phyloP scores from a whole-genome alignment of 2,113 vertebrate genomes.

The Pheucticus melanocephalus region DNA sequence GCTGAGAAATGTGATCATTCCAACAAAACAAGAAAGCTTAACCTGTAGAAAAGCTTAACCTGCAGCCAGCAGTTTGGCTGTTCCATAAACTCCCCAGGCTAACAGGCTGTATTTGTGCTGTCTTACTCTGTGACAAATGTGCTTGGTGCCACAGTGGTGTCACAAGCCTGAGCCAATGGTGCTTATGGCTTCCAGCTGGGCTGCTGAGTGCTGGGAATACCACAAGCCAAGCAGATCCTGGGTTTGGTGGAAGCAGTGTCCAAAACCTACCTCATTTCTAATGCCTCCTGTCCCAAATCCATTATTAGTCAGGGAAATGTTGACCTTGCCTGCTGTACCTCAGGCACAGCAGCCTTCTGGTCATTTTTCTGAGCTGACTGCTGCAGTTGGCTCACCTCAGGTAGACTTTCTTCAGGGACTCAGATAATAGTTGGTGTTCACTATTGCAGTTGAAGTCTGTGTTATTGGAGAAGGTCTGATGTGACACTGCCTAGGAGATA shows the following conservation, averaged over 20 bases:
- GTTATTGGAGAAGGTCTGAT: neutral
- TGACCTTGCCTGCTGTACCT: neutral
- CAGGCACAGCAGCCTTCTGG: neutral
- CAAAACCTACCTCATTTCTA: neutral
- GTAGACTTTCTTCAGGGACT: neutral
- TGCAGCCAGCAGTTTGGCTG: neutral
- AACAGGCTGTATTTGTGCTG: conserved; percentile 1
- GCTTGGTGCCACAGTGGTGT: conserved; percentile 33
- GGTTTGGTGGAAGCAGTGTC: neutral
- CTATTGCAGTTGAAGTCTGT: neutral
- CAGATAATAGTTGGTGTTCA: neutral
- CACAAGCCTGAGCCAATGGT: neutral
- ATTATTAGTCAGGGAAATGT: neutral
- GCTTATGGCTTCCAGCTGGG: conserved; percentile 66
- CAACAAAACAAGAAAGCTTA: conserved; percentile 1
- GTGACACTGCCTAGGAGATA: neutral
- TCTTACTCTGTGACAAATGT: conserved; percentile 19
- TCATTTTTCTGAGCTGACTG: neutral
- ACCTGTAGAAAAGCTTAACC: neutral
- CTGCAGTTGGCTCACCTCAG: neutral
- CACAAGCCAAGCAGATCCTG: neutral
- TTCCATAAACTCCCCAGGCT: neutral
- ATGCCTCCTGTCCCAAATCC: neutral
- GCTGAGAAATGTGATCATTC: neutral
- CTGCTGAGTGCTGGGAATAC: neutral